Percentiles rank a stretch among this genome's conserved stretches.
Conservation (phyloP, 2,797 vertebrate species). For the Syndactyla subalaris region DNA sequence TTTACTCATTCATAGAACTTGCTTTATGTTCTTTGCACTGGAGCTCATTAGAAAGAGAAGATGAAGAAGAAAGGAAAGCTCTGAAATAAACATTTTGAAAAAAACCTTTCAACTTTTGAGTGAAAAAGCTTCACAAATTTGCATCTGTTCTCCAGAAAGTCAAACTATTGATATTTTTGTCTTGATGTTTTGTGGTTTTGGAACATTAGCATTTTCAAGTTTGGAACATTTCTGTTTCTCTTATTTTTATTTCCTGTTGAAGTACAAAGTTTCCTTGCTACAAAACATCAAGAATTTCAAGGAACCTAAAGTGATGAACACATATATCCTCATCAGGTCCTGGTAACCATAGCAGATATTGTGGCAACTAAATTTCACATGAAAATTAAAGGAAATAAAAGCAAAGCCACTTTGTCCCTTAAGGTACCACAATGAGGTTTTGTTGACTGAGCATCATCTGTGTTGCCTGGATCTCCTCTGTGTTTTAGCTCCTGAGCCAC, state of each 20-base stretch:
- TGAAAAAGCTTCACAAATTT: constrained; percentile 7
- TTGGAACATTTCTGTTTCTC: neutral
- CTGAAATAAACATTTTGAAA: neutral
- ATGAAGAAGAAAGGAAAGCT: constrained; percentile 9
- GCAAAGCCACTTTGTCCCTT: neutral
- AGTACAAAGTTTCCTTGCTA: neutral
- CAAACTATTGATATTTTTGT: neutral
- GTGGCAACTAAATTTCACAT: neutral
- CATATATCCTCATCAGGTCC: neutral
- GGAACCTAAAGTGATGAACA: neutral
- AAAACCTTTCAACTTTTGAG: neutral
- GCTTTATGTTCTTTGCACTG: neutral
- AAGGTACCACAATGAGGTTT: neutral
- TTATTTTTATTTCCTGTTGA: neutral
- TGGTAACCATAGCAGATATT: neutral
- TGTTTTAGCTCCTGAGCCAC: neutral
- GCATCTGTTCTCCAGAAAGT: constrained; percentile 12
- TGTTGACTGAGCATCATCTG: neutral
- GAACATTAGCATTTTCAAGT: neutral
- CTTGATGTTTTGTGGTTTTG: neutral
- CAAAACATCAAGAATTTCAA: neutral
- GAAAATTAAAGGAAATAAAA: neutral
- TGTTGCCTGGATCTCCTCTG: neutral
- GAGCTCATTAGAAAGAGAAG: neutral
- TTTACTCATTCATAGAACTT: constrained; percentile 3